These are phyloP conservation scores for Scomber japonicus DNA, from an alignment of 2,113 vertebrate species.

Conservation along the genomic window DNA sequence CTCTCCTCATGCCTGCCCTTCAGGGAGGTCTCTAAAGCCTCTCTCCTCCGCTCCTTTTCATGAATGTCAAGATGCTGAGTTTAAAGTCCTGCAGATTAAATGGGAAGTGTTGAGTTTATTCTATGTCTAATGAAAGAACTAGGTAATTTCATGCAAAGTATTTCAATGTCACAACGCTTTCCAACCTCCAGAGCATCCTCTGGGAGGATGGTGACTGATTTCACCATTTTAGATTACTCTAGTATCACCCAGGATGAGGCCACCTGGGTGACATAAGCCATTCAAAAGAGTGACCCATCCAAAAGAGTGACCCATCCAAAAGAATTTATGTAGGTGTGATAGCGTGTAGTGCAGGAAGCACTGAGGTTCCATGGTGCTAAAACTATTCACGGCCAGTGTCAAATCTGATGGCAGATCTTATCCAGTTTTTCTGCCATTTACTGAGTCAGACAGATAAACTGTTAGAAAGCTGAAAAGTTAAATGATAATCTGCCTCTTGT, in stretches of 20 bases:
- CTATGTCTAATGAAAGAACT: constrained; percentile 79
- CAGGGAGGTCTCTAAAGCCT: constrained; percentile 81
- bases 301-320: constrained; percentile 5
- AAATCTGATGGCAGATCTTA: constrained; percentile 32
- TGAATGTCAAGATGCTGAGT: constrained; percentile 86
- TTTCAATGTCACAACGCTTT: constrained; percentile 69
- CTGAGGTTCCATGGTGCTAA: constrained; percentile 14
- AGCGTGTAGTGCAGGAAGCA: background rate
- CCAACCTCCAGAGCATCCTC: constrained; percentile 39
- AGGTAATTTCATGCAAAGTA: constrained; percentile 75
- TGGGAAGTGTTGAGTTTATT: constrained; percentile 79
- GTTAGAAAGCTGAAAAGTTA: constrained; percentile 31
- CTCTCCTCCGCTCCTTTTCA: constrained; percentile 78
- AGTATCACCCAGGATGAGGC: constrained; percentile 34
- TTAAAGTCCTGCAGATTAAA: constrained; percentile 84
- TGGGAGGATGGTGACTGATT: constrained; percentile 38
- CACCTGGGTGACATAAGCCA: constrained; percentile 13
- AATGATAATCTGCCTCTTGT: constrained; percentile 14
- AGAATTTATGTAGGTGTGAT: constrained; percentile 23
- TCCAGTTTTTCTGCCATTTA: constrained; percentile 38
- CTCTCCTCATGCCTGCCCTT: constrained; percentile 78
- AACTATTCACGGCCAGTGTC: constrained; percentile 31
- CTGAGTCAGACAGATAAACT: constrained; percentile 2
- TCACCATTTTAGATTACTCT: constrained; percentile 50
- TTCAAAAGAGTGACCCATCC: background rate